Evolutionary conservation across 2,888 invertebrate species (phyloP), one percentile per base, ranked within the genome.

Genomic region (Colletes collaris): DNA sequence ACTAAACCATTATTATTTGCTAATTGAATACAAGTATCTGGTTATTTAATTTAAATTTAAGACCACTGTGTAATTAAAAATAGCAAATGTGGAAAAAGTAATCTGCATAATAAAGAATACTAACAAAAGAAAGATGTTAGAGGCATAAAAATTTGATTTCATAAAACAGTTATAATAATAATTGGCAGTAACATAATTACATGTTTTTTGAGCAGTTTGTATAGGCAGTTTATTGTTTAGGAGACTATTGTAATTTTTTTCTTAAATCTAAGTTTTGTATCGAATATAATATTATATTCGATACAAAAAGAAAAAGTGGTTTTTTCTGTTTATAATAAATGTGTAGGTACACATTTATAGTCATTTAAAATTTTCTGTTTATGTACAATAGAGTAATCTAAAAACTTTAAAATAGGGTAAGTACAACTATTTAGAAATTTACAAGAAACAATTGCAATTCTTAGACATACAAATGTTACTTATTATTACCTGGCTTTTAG

Each of bases 391-490:
- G 27, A 56, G 50, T 62, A 62, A 52, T 37, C 35, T 59, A 75
- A 55, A 52, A 56, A 37, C 44, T 50, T 16, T 58, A 55, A 35
- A 37, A 10, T 40, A 62, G 35, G 37, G 37, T 46, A 37, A 59
- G 46, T 49, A 37, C 11, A 58, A 52, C 35, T 46, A 10, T 65
- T 35, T 16, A 37, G 35, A 37, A 58, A 53, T 71, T 50, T 37
- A 60, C 40, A 58, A 62, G 44, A 63, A 58, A 58, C 55, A 35
- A 75, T 62, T 58, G 70, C 4, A 49, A 35, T 75, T 40, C 16
- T 37, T 56, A 64, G 13, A 66, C 35, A 70, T 50, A 52, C 52
- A 64, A 80, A 68, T 16, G 49, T 72, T 56, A 13, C 56, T 62
- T 60, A 62, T 73, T 58, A 40, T 49, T 11, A 50, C 27, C 44